A percentile compares a stretch with the other conserved stretches of the same genome.
These are phyloP conservation scores for Callorhinus ursinus DNA, from an alignment of 2,113 vertebrate genomes.

Conservation along the genomic window DNA sequence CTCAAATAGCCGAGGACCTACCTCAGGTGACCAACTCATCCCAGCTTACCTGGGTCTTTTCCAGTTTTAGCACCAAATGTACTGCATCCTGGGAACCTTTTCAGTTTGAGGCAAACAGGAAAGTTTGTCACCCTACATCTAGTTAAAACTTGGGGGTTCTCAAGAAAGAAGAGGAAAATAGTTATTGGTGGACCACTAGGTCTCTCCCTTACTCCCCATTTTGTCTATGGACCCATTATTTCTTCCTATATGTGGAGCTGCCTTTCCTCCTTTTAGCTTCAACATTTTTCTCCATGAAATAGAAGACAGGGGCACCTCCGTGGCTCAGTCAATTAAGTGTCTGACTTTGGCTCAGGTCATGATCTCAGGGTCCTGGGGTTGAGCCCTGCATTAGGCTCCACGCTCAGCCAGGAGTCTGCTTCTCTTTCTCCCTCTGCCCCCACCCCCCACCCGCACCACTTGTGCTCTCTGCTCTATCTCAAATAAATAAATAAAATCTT, in stretches of 20 bases:
- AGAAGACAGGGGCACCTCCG: neutral
- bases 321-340: neutral
- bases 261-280: neutral
- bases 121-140: neutral
- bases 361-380: neutral
- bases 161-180: neutral
- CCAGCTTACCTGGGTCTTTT: neutral
- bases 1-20: neutral
- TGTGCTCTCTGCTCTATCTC: neutral
- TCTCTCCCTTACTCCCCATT: neutral
- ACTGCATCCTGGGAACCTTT: neutral
- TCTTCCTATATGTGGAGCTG: neutral
- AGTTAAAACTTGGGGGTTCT: neutral
- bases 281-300: neutral
- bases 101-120: neutral
- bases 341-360: neutral
- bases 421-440: neutral
- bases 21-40: neutral
- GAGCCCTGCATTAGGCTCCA: neutral
- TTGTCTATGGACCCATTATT: neutral
- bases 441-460: no score
- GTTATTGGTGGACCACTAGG: neutral
- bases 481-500: no score
- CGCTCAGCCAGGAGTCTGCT: neutral
- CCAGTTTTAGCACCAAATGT: neutral